Evolutionary conservation across 2,797 vertebrate species (phyloP), one percentile per base, ranked within the genome.

Genomic region (Sebastolobus altivelis): DNA sequence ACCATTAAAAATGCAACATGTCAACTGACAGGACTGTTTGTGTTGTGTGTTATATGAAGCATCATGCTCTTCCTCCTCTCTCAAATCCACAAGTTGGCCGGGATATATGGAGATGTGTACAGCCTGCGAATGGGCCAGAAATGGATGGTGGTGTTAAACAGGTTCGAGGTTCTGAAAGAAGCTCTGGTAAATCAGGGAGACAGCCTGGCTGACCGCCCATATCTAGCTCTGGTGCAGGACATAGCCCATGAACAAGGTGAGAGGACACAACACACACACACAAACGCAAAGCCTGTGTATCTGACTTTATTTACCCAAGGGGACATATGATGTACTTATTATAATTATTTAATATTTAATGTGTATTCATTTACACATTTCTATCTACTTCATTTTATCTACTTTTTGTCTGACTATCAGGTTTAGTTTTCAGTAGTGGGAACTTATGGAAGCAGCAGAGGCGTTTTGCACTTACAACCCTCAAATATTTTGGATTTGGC

Each of bases 81-180:
- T 18, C 16, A 9, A 56, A 49, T 62, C 8, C 16, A 31, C 29
- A 73, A 97, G 96, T 2, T 94, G 16, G 72, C 1, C 56, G 82
- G 86, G 78, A 95, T 60, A 67, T 95, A 96, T 0, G 96, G 97
- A 16, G 80, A 96, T 0, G 25, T 97, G 38, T 73, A 91, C 8
- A 87, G 89, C 10, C 0, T 94, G 0, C 8, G 87, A 0, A 0
- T 95, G 1, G 95, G 92, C 12, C 6, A 1, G 1, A 0, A 0
- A 0, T 71, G 76, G 60, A 25, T 75, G 1, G 89, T 95, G 31
- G 0, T 94, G 0, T 0, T 59, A 2, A 96, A 71, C 11, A 86
- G 95, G 38, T 83, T 92, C 4, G 63, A 73, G 2, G 29, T 71
- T 14, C 37, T 59, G 4, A 59, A 43, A 59, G 69, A 71, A 59